Base-by-base conservation (phyloP, 1,140 invertebrate genomes). In the Lordiphosa collinella region DNA sequence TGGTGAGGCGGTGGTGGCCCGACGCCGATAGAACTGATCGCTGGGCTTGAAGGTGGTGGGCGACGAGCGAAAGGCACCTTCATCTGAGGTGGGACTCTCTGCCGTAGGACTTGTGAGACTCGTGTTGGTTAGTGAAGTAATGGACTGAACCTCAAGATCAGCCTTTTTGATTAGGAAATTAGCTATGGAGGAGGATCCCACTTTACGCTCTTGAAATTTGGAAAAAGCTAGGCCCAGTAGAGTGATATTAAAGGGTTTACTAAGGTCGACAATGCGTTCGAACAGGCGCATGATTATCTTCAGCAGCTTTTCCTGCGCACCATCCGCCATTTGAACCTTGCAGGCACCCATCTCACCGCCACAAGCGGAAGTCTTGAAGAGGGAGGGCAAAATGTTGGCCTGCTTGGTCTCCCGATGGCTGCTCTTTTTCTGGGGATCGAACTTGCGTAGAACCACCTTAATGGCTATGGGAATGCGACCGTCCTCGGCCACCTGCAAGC, bases 191-290 rank as follows among this genome's bases (percentile, higher is more conserved):
- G 89, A 90, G 74, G 91, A 90, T 1, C 92, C 92, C 11, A 90
- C 91, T 67, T 91, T 91, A 37, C 92, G 90, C 74, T 95, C 94
- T 59, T 93, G 92, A 64, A 95, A 95, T 85, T 95, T 95, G 2
- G 93, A 94, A 76, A 95, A 95, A 9, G 94, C 93, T 61, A 96
- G 89, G 14, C 94, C 94, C 32, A 96, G 89, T 32, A 95, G 89
- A 5, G 94, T 95, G 58, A 96, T 92, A 88, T 94, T 94, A 89
- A 95, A 95, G 46, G 93, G 92, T 89, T 93, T 93, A 9, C 90
- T 91, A 50, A 92, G 90, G 74, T 94, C 91, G 38, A 95, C 92
- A 48, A 94, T 90, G 79, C 94, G 93, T 76, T 93, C 92, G 75
- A 95, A 95, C 40, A 95, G 89, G 66, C 92, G 92, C 93, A 95